Evolutionary conservation across 2,888 invertebrate species (phyloP).

Genomic region (Therioaphis trifolii): DNA sequence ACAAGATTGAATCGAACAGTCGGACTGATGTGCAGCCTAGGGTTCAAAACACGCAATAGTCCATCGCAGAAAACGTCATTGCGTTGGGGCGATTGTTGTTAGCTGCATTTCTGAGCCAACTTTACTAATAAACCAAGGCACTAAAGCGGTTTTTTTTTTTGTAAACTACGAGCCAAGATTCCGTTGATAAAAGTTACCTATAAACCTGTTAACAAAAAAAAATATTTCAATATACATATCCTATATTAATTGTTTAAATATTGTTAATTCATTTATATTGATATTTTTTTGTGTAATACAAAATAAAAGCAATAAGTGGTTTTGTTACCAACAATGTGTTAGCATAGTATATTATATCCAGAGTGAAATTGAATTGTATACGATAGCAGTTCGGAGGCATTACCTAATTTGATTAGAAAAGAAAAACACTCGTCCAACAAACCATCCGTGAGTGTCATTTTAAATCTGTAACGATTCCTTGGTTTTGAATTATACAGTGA

Average conservation of each 20-base stretch:
- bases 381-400: too few species aligned
- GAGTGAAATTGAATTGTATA: too few species aligned
- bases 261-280: constrained; percentile 48
- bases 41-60: constrained; percentile 95
- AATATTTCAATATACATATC: constrained; percentile 52
- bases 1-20: constrained; percentile 53
- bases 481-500: not conserved
- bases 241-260: constrained; percentile 60
- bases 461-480: not conserved
- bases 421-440: not conserved
- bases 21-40: constrained; percentile 90
- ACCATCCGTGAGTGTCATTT: constrained; percentile 3
- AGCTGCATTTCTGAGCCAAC: constrained; percentile 68
- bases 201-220: constrained; percentile 45
- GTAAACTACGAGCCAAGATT: constrained; percentile 40
- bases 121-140: constrained; percentile 64
- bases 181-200: constrained; percentile 53
- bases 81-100: constrained; percentile 95
- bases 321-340: not conserved
- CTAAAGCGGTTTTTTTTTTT: constrained; percentile 28
- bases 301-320: constrained; percentile 7
- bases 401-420: not conserved
- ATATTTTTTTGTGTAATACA: constrained; percentile 16
- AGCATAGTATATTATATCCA: not conserved
- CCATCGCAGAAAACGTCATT: constrained; percentile 97